A percentile compares a stretch with the other conserved stretches of the same genome.
phyloP scores from a whole-genome alignment of 2,113 vertebrate genomes.

The Camelus dromedarius region DNA sequence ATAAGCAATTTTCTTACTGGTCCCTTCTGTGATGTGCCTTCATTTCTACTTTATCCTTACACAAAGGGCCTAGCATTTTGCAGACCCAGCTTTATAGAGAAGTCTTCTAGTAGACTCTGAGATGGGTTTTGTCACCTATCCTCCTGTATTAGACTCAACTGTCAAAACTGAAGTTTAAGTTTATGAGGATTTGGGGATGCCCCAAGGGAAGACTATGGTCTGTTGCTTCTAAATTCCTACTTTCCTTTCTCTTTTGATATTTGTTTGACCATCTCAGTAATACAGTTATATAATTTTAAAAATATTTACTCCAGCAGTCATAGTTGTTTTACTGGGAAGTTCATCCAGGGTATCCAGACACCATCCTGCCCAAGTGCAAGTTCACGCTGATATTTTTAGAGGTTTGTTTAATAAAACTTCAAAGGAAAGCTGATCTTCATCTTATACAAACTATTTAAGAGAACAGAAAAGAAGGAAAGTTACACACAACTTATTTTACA shows the following conservation, averaged over 20 bases:
- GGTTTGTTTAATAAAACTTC: constrained; percentile 15
- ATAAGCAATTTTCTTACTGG: neutral
- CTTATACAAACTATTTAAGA: constrained; percentile 15
- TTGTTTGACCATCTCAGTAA: constrained; percentile 21
- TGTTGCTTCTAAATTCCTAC: constrained; percentile 13
- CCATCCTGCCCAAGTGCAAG: neutral
- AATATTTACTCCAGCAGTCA: neutral
- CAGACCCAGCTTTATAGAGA: neutral
- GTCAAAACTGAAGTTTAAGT: constrained; percentile 21
- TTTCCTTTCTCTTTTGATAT: neutral
- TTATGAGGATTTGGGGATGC: neutral
- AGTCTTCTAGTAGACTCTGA: neutral
- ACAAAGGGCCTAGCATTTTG: neutral
- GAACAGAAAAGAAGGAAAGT: neutral
- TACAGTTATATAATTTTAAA: constrained; percentile 37
- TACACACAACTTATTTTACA: neutral
- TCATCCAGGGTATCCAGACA: neutral
- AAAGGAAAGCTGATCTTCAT: constrained; percentile 28
- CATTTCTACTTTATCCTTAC: neutral
- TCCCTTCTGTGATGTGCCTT: neutral
- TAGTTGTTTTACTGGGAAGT: neutral
- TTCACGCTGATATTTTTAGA: constrained; percentile 43
- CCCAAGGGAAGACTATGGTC: neutral
- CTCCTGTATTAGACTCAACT: neutral
- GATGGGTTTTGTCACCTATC: neutral